Evolutionary conservation across 2,797 vertebrate species (phyloP), one percentile per base, ranked within the genome.

Genomic region (Poecilia gillii): DNA sequence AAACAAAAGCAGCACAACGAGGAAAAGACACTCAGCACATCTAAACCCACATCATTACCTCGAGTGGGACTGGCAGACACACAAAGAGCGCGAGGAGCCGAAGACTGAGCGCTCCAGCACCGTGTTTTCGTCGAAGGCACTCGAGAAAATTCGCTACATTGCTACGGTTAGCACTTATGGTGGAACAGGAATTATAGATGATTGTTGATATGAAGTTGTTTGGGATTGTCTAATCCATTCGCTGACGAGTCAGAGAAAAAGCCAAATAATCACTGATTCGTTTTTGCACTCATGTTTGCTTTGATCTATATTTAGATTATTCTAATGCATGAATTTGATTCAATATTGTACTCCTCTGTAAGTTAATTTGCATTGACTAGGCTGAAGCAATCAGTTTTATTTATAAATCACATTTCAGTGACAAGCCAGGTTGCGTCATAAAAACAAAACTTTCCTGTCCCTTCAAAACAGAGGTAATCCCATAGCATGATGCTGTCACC

Each of bases 1-100:
- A 80, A 91, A 85, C 64, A 76, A 70, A 70, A 84, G 79, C 3
- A n/a, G 74, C 46, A 80, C 47, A 73, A 84, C 70, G 75, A 83
- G 39, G 76, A 57, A 70, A 75, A 72, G 77, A 76, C 11, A 9
- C 20, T 36, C 59, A 8, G 68, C 43, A 74, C 72, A 66, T 76
- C 73, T 16, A 41, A 78, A 59, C 79, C 28, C 74, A 85, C 73
- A 82, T 81, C 78, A 73, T 49, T 25, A 31, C 4, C 76, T 66
- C 1, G 3, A 80, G 72, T 59, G 75, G 46, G 78, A 77, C 75
- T 75, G 77, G 64, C 70, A 84, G 43, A 53, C 72, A 72, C 72
- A 70, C 70, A 70, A 84, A 55, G 66, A 41, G 33, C 13, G 28
- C 25, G 55, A 20, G 49, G 12, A 73, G 6, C 53, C 74, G 53